These are phyloP conservation scores for Coturnix japonica DNA, from an alignment of 2,113 vertebrate species.

Conservation along the genomic window DNA sequence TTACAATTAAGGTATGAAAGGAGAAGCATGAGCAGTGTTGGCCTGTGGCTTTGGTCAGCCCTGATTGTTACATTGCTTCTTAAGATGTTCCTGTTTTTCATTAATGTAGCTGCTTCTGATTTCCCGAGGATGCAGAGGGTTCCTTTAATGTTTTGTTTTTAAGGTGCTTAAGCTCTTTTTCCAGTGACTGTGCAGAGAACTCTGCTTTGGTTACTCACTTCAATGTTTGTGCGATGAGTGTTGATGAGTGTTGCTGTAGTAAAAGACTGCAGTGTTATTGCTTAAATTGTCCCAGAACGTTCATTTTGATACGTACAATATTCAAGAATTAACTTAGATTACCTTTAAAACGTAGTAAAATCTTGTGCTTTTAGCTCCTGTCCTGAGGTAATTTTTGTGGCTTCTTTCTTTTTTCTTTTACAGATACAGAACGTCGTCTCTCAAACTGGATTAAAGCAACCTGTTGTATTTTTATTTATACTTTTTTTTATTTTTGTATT, in stretches of 20 bases:
- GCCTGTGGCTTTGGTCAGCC: neutral
- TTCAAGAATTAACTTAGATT: neutral
- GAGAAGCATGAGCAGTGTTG: neutral
- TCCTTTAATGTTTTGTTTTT: neutral
- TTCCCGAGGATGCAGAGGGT: neutral
- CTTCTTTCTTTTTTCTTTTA: neutral
- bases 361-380: neutral
- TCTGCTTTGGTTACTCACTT: neutral
- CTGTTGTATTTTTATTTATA: conserved; percentile 79
- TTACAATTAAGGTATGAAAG: accelerated
- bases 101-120: neutral
- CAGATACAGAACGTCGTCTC: conserved; percentile 73
- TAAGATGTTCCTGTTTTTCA: neutral
- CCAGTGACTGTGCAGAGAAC: neutral
- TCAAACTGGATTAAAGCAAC: conserved; percentile 74
- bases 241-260: neutral
- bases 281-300: neutral
- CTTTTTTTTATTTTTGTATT: conserved; percentile 76
- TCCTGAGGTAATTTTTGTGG: conserved; percentile 22
- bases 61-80: neutral
- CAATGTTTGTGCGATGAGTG: accelerated
- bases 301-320: neutral
- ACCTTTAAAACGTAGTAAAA: neutral
- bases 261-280: neutral
- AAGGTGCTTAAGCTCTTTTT: neutral